These are phyloP conservation scores for fruit fly (Drosophila melanogaster) DNA, from an alignment of 1,140 invertebrate species.

Conservation along the genomic window DNA sequence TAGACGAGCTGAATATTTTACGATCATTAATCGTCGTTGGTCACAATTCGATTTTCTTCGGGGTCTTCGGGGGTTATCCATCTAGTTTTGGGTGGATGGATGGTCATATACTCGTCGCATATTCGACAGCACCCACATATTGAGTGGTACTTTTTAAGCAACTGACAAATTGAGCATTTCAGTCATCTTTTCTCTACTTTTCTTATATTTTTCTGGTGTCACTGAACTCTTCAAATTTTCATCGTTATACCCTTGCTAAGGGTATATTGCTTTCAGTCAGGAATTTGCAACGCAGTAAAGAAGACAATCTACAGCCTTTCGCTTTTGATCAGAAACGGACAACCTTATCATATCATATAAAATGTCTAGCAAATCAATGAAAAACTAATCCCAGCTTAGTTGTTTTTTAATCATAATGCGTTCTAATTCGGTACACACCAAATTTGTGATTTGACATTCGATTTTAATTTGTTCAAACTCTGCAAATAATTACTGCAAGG, in stretches of 20 bases:
- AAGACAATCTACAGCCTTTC: too few relatives aligned
- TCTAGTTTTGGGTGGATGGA: not conserved
- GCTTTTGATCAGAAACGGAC: too few relatives aligned
- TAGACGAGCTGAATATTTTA: constrained; percentile 47
- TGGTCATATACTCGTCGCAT: constrained; percentile 11
- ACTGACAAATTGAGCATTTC: constrained; percentile 68
- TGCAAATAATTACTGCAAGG: too few relatives aligned
- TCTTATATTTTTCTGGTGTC: constrained; percentile 61
- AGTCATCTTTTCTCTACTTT: constrained; percentile 47
- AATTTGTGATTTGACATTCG: too few relatives aligned
- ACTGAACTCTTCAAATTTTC: constrained; percentile 78
- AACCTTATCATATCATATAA: too few relatives aligned
- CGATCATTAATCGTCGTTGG: constrained; percentile 38
- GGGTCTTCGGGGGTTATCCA: constrained; percentile 2
- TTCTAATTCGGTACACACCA: too few relatives aligned
- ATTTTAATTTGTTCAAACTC: too few relatives aligned
- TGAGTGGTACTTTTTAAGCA: constrained; percentile 31
- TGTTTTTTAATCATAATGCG: too few relatives aligned
- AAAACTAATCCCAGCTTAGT: too few relatives aligned
- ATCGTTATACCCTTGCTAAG: constrained; percentile 30
- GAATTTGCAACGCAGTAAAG: too few relatives aligned
- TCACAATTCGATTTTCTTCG: not conserved
- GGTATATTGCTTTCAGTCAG: too few relatives aligned
- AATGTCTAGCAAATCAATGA: too few relatives aligned
- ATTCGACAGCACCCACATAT: constrained; percentile 41